Conservation (phyloP, 2,888 invertebrate species). For the Heliconius aoede region DNA sequence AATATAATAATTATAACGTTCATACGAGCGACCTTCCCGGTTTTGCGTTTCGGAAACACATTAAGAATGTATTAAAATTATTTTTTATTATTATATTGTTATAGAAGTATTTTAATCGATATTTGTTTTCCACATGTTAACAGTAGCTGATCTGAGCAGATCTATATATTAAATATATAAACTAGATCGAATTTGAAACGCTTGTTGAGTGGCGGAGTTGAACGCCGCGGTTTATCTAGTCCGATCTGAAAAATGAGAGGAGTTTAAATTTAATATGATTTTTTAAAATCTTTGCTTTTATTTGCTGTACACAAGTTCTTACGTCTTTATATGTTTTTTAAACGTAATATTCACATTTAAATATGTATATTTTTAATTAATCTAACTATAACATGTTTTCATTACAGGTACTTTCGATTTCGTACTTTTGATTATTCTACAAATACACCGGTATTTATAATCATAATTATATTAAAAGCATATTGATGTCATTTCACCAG, state of each 20-base stretch:
- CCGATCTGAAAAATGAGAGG: too few species aligned
- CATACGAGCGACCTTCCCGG: slow-evolving; percentile 2
- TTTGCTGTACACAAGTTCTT: too few species aligned
- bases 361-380: not conserved
- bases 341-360: too few species aligned
- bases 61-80: not conserved
- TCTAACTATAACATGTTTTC: not conserved
- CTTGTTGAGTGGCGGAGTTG: not conserved
- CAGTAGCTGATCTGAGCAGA: too few species aligned
- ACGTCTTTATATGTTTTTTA: too few species aligned
- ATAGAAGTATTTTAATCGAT: not conserved
- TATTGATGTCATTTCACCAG: not conserved
- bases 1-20: not conserved
- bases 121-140: not conserved
- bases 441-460: not conserved
- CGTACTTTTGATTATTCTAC: not conserved
- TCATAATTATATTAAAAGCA: not conserved
- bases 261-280: too few species aligned
- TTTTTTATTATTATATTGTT: not conserved
- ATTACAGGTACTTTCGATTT: not conserved
- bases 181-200: too few species aligned
- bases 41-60: slow-evolving; percentile 12
- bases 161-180: too few species aligned
- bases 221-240: not conserved
- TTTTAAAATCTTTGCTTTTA: too few species aligned